phyloP scores from a whole-genome alignment of 2,797 vertebrate genomes.

The Tokudaia tokunoshimensis region DNA sequence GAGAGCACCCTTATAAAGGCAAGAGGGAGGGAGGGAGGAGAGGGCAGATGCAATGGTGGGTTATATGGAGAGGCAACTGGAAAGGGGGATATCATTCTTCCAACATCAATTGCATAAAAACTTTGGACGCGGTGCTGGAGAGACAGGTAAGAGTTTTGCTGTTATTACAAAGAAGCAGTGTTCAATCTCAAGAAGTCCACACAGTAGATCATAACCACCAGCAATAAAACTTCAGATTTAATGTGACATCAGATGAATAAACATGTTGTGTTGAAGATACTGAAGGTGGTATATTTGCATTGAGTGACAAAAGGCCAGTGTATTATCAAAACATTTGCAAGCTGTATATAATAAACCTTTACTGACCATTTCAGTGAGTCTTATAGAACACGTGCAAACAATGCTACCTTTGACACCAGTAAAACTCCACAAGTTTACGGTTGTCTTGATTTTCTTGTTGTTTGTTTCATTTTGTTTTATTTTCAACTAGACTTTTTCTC shows the following conservation, averaged over 20 bases:
- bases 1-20: no score
- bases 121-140: no score
- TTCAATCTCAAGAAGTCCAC: no score
- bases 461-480: not conserved
- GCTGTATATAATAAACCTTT: slow-evolving; percentile 67
- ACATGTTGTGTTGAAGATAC: not conserved
- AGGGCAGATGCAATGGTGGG: no score
- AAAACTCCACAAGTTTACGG: slow-evolving; percentile 80
- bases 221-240: not conserved
- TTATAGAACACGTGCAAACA: slow-evolving; percentile 79
- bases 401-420: slow-evolving; percentile 74
- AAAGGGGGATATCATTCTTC: no score
- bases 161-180: no score
- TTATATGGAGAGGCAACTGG: no score
- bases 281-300: not conserved
- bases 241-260: not conserved
- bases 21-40: no score
- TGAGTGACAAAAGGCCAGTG: slow-evolving; percentile 57
- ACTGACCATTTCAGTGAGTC: slow-evolving; percentile 79
- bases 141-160: no score
- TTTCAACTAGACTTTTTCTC: slow-evolving; percentile 60
- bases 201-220: not conserved
- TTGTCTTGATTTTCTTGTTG: not conserved
- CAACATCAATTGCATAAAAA: no score
- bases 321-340: slow-evolving; percentile 36